Evolutionary conservation across 2,797 vertebrate genomes (phyloP), one percentile per base, ranked within the genome.

Genomic region (Sebastes diploproa): DNA sequence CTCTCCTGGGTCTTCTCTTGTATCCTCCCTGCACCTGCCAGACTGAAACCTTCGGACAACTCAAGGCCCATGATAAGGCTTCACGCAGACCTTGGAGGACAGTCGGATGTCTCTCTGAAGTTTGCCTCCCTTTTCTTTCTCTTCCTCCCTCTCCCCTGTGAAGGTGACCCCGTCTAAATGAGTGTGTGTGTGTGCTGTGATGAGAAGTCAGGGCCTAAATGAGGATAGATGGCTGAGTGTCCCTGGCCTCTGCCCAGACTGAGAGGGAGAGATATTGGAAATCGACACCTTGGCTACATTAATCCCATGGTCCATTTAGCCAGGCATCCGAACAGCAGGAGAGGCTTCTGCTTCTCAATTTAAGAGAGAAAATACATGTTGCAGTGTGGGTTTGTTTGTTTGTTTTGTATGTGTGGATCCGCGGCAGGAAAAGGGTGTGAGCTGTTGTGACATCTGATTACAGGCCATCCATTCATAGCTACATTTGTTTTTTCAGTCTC

Each of bases 231-330:
- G 91, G 90, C 89, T 86, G 86, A 84, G 88, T 91, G 94, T 93
- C 92, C 91, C 89, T 83, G 86, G 91, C 92, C 91, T 86, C 89
- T 88, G 85, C 92, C 92, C 75, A 75, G 77, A 86, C 84, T 55
- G 81, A 89, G 90, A 92, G 84, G 76, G 83, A 87, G 88, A 84
- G 90, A 84, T 94, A 95, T 95, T 94, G 94, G 91, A 95, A 94
- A 95, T 95, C 90, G 92, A 95, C 93, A 90, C 84, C 88, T 92
- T 89, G 80, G 91, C 90, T 91, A 90, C 92, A 94, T 94, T 95
- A 95, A 95, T 95, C 93, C 92, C 90, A 92, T 91, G 94, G 90
- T 94, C 91, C 95, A 94, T 94, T 95, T 94, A 95, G 90, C 88
- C 84, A 73, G 88, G 74, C 75, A 90, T 88, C 83, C 62, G 68